Conservation (phyloP, 2,797 vertebrate genomes). For the Zenarchopterus dispar region DNA sequence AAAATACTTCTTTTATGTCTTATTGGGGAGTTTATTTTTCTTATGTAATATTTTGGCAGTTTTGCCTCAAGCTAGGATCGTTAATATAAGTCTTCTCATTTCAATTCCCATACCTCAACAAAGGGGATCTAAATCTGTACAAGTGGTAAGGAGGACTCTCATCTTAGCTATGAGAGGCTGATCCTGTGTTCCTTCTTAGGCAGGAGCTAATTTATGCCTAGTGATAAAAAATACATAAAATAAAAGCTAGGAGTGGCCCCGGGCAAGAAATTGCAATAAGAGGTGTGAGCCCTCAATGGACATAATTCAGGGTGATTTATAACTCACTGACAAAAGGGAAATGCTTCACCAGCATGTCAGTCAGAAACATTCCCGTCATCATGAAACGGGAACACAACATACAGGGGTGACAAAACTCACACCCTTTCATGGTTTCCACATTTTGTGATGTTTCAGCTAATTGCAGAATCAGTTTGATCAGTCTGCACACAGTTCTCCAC, state of each 20-base stretch:
- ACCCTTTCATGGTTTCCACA: neutral
- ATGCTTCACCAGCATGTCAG: constrained; percentile 36
- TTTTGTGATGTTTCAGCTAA: neutral
- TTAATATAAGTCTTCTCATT: constrained; percentile 62
- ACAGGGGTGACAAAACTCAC: neutral
- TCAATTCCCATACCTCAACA: constrained; percentile 65
- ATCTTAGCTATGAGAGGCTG: constrained; percentile 43
- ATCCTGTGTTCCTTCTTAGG: constrained; percentile 56
- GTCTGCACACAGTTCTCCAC: no score
- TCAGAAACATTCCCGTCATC: constrained; percentile 30
- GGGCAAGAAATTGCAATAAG: constrained; percentile 62
- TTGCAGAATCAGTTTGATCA: no score
- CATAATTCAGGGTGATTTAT: constrained; percentile 67
- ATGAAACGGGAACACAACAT: constrained; percentile 11
- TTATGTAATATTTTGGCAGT: constrained; percentile 36
- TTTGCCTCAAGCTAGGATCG: constrained; percentile 49
- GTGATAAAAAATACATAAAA: constrained; percentile 78
- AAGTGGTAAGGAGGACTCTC: constrained; percentile 61
- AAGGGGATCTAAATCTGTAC: constrained; percentile 64
- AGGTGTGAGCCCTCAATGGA: constrained; percentile 47
- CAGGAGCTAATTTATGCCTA: constrained; percentile 72
- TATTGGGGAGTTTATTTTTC: constrained; percentile 40
- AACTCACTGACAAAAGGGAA: constrained; percentile 19
- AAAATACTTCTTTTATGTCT: constrained; percentile 51
- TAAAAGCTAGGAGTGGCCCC: constrained; percentile 66